Base-by-base conservation (phyloP, 2,113 vertebrate genomes). In the Furnarius figulus region DNA sequence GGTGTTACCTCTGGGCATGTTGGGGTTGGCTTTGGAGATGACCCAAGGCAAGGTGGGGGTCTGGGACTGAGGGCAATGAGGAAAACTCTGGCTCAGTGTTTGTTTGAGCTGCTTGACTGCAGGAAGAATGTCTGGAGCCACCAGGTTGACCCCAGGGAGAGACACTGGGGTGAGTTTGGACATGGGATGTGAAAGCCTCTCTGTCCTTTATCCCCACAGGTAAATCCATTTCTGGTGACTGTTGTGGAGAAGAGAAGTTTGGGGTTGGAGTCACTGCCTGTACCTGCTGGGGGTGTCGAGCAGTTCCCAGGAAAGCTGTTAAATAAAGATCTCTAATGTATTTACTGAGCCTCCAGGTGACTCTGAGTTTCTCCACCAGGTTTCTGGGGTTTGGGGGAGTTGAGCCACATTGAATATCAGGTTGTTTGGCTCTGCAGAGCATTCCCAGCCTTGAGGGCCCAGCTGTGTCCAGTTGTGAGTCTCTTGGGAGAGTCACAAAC, bases 401-500 rank as follows among this genome's bases (percentile, higher is more conserved):
- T 46, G 66, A 31, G 56, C 31, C 30, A 5, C 0, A 7, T 5
- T 42, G 71, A 52, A 37, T 13, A 61, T 44, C 15, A 3, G 4
- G 13, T 25, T 22, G 7, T 52, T 89, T 53, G 47, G 30, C n/a
- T 53, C 71, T 61, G 35, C 31, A 49, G n/a, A 2, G 1, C 10
- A 40, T 53, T 82, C 30, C 24, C 58, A 80, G 53, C 53, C 31
- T 21, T 22, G 55, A 31, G 53, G 31, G 19, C 53, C 31, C 4
- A 2, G 5, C 18, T 62, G 30, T 33, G 12, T n/a, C 50, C 40
- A 65, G 50, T 39, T 47, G 35, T 61, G 89, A 35, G n/a, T n/a
- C 14, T 58, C 50, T 5, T 8, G 42, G n/a, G 52, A 28, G 13
- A 67, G 13, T 14, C 21, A 14, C 19, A 4, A 0, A 0, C 9